Evolutionary conservation across 2,888 invertebrate species (phyloP), one percentile per base, ranked within the genome.

Genomic region (Scaptodrosophila latifasciaeformis): DNA sequence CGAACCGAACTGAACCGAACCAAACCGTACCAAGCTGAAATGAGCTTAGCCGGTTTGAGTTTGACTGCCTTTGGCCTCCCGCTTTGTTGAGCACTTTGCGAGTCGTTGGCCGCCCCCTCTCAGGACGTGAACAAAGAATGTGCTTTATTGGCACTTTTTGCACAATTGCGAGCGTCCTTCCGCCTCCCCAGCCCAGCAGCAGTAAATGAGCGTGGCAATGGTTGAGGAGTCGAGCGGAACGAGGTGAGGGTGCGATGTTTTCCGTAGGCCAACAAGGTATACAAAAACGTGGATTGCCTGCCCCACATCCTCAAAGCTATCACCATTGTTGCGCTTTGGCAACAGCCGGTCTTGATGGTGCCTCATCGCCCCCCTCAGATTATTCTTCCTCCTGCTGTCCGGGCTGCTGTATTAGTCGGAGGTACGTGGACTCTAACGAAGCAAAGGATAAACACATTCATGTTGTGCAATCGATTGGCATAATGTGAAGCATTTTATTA

Each of bases 111-210:
- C 58, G 37, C 30, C 39, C 44, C 37, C 31, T 49, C 21, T 42
- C n/a, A 3, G 24, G 54, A 57, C 58, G 62, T 54, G 74, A 81
- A 83, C 83, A 83, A 83, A 82, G 84, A 83, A 83, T 83, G 66
- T 83, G 83, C 83, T 83, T 83, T 83, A 83, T 83, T 83, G 84
- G 83, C 83, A 83, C 81, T 83, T 83, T 83, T 82, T 75, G 68
- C 77, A 75, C 80, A 82, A 75, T 83, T 77, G 70, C 62, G 60
- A 57, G 55, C 48, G 29, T 9, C 50, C 49, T 29, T 17, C 46
- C 44, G 19, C 34, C 15, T 4, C 21, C 12, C 48, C 35, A 24
- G 7, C 34, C 31, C 19, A 17, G 21, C 50, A 67, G 65, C 65
- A 67, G 63, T 75, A 78, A 75, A 75, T 75, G 74, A 75, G 78